Conservation (phyloP, 37 sponge, comb jelly and placozoan species). For the Agelas oroides region DNA sequence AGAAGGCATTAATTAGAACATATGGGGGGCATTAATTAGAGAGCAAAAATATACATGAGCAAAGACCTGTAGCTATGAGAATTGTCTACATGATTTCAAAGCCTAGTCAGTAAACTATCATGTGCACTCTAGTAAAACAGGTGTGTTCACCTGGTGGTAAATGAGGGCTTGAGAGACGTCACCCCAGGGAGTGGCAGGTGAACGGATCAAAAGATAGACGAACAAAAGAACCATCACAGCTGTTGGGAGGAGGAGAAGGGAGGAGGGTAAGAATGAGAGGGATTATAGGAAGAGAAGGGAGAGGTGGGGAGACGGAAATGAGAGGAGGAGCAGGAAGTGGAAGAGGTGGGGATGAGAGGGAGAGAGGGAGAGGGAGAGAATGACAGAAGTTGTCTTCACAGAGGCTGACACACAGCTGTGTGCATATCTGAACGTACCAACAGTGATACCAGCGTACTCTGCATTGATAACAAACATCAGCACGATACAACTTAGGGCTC, state of each 20-base stretch:
- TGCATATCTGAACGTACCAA: slow-evolving; percentile 26
- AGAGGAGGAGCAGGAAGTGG: no score
- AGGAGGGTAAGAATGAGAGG: no score
- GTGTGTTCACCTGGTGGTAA: slow-evolving; percentile 99
- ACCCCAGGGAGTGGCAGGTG: slow-evolving; percentile 96
- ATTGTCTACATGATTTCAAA: no score
- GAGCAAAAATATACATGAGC: background rate
- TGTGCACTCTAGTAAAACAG: no score
- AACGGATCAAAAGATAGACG: slow-evolving; percentile 81
- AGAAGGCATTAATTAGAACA: background rate
- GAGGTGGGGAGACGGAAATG: no score
- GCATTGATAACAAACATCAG: slow-evolving; percentile 94
- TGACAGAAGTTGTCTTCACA: no score
- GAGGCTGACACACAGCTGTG: no score
- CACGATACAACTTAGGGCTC: slow-evolving; percentile 79
- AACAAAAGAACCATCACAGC: slow-evolving; percentile 84
- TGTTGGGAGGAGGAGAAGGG: background rate
- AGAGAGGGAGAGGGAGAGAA: background rate
- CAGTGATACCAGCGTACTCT: slow-evolving; percentile 71
- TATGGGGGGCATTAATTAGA: no score
- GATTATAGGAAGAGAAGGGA: no score
- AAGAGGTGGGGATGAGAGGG: no score
- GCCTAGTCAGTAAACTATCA: no score
- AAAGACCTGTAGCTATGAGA: background rate
- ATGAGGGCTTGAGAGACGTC: slow-evolving; percentile 99